Conservation (phyloP, 2,797 vertebrate species). For the Sternotherus odoratus region DNA sequence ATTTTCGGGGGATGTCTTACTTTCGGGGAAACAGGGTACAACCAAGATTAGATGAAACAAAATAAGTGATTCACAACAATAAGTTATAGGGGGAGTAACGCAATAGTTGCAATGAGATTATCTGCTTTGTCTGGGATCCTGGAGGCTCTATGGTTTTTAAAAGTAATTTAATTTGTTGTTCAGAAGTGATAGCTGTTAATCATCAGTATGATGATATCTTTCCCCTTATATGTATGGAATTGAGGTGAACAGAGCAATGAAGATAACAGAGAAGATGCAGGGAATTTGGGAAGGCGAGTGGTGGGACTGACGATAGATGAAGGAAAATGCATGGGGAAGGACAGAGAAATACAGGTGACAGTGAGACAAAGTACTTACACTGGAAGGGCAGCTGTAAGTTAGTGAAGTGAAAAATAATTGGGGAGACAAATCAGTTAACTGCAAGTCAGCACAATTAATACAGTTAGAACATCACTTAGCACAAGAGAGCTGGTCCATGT, state of each 20-base stretch:
- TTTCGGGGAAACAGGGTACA: no score
- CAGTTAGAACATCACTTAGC: not conserved
- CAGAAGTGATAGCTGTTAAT: not conserved
- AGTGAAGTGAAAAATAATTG: not conserved
- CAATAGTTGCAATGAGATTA: not conserved
- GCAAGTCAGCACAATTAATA: not conserved
- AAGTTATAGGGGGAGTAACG: not conserved
- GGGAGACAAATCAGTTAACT: not conserved
- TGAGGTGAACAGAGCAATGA: not conserved
- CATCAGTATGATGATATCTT: not conserved
- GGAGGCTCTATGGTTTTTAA: not conserved
- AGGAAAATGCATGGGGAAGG: not conserved
- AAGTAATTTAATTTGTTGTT: not conserved
- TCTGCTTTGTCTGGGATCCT: rapidly evolving
- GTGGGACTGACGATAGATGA: not conserved
- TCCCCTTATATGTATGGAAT: not conserved
- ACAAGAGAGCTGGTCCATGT: not conserved
- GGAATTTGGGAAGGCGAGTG: not conserved
- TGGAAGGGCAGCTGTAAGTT: not conserved
- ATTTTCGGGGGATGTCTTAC: no score
- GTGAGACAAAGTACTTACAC: not conserved
- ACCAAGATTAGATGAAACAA: not conserved
- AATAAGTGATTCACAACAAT: not conserved
- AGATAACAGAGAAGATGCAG: not conserved
- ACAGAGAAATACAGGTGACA: not conserved